Evolutionary conservation across 2,888 invertebrate species (phyloP).

Genomic region (Spialia ferax): DNA sequence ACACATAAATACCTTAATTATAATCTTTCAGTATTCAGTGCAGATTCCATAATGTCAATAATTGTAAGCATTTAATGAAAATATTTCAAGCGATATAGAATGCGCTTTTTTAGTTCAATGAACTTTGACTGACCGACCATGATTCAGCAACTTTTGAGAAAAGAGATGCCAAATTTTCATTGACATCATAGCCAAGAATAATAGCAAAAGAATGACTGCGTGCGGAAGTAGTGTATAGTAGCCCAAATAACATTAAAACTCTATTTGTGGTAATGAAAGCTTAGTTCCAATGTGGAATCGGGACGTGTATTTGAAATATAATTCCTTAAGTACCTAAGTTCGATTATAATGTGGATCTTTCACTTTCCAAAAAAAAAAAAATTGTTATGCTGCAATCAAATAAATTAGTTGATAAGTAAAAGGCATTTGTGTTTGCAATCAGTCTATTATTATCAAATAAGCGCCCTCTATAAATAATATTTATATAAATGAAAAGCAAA

Average conservation of each 20-base stretch:
- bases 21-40: not conserved
- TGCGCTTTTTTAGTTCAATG: conserved; percentile 13
- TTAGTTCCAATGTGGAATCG: not conserved
- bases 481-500: too few species aligned
- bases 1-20: not conserved
- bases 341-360: not conserved
- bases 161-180: conserved; percentile 28
- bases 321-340: too few species aligned
- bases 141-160: conserved; percentile 33
- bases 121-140: conserved; percentile 30
- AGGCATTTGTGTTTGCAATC: too few species aligned
- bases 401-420: too few species aligned
- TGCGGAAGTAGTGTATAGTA: not conserved
- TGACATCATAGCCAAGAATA: conserved; percentile 22
- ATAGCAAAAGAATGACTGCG: not conserved
- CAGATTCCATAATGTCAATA: not conserved
- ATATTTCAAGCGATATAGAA: not conserved
- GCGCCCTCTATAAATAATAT: too few species aligned
- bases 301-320: conserved; percentile 12
- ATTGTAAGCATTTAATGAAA: not conserved
- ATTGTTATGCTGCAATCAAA: too few species aligned
- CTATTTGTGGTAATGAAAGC: conserved; percentile 12
- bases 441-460: too few species aligned
- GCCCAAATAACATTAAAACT: not conserved
- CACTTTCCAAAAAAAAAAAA: too few species aligned